These are phyloP conservation scores for Odontesthes bonariensis DNA, from an alignment of 2,113 vertebrate species.

Conservation along the genomic window DNA sequence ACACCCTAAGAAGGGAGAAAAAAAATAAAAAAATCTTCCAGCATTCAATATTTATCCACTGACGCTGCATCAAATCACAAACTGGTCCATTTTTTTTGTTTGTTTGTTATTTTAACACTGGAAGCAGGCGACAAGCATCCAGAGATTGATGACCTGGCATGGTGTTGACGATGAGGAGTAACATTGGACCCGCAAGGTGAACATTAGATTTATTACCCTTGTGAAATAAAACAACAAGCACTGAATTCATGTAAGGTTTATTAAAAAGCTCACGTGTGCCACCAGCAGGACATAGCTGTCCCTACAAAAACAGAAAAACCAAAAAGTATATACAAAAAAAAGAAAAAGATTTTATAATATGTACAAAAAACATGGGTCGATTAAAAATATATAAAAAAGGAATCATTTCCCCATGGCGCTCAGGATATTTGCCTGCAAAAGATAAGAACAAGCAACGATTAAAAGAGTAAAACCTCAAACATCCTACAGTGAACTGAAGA, in stretches of 20 bases:
- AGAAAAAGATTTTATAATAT: slow-evolving; percentile 9
- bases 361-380: background rate
- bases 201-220: slow-evolving; percentile 1
- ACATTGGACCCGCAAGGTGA: background rate
- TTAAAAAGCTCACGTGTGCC: slow-evolving; percentile 49
- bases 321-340: background rate
- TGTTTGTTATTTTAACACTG: background rate
- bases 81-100: background rate
- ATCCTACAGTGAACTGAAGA: too few relatives aligned
- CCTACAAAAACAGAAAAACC: slow-evolving; percentile 61
- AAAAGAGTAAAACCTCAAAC: background rate
- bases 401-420: slow-evolving; percentile 77
- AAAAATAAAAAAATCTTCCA: background rate
- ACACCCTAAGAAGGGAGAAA: too few relatives aligned
- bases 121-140: background rate
- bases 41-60: background rate
- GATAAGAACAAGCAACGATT: background rate
- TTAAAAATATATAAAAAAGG: background rate
- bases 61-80: slow-evolving; percentile 1
- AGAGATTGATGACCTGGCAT: background rate
- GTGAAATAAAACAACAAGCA: slow-evolving; percentile 37
- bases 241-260: slow-evolving; percentile 20
- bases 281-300: slow-evolving; percentile 31
- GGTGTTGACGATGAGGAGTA: background rate
- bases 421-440: slow-evolving; percentile 80